phyloP scores from a whole-genome alignment of 2,888 invertebrate species.

The Chalcis sispes region DNA sequence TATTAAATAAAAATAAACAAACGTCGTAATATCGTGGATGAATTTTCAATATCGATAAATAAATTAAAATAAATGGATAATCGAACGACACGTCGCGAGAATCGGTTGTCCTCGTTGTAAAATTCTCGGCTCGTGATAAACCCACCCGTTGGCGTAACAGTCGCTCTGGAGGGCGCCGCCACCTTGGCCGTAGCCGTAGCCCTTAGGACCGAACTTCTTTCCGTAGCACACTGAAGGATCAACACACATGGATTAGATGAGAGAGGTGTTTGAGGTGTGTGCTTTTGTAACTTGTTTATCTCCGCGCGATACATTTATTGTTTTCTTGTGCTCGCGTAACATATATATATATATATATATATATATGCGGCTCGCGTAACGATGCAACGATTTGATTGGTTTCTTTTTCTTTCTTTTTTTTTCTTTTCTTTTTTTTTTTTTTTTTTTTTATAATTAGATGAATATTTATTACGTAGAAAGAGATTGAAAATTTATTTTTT shows the following conservation, averaged over 20 bases:
- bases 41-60: no score
- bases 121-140: conserved; percentile 62
- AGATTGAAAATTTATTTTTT: no score
- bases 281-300: no score
- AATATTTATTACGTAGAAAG: no score
- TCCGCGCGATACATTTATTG: neutral
- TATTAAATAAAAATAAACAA: no score
- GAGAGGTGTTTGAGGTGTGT: neutral
- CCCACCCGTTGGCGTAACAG: conserved; percentile 88
- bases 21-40: no score
- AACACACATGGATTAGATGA: conserved; percentile 48
- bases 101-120: neutral
- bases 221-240: conserved; percentile 90
- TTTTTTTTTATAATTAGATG: no score
- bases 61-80: neutral
- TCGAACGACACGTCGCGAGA: neutral
- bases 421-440: no score
- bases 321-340: neutral
- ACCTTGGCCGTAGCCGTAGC: conserved; percentile 98
- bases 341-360: no score
- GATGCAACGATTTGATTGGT: no score
- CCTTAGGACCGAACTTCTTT: conserved; percentile 97
- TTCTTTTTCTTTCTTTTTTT: no score
- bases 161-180: conserved; percentile 95
- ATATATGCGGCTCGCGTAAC: conserved; percentile 13